Evolutionary conservation across 2,888 invertebrate species (phyloP).

Genomic region (Cheilosia variabilis): DNA sequence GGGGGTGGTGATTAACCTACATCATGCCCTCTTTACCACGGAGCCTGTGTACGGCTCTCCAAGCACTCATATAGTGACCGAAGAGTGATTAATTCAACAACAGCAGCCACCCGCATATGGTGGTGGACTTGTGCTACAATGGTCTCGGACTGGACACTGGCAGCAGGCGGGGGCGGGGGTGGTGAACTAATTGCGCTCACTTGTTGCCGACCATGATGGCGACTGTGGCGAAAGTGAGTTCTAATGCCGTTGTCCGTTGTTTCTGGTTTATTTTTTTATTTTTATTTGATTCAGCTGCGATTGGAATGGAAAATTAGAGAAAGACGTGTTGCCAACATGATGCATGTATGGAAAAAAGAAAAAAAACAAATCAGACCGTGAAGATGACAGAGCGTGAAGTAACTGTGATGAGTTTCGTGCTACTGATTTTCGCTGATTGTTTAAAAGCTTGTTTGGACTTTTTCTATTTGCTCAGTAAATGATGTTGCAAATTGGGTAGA

Average conservation of each 20-base stretch:
- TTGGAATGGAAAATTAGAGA: conserved; percentile 22
- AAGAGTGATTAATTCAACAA: conserved; percentile 33
- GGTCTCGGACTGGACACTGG: neutral
- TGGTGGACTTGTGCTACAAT: conserved; percentile 12
- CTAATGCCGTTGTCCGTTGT: conserved; percentile 6
- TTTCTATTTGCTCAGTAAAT: conserved; percentile 8
- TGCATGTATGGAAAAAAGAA: neutral
- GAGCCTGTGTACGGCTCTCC: neutral
- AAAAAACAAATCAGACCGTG: conserved; percentile 56
- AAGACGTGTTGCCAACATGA: conserved; percentile 8
- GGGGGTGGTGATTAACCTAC: conserved; percentile 44
- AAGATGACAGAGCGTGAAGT: conserved; percentile 69
- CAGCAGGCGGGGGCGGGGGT: neutral
- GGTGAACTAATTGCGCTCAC: conserved; percentile 54
- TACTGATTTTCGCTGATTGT: conserved; percentile 59
- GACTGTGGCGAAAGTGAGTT: conserved; percentile 41
- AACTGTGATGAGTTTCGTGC: conserved; percentile 63
- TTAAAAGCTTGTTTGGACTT: conserved; percentile 11
- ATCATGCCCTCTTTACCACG: neutral
- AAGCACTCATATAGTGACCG: conserved; percentile 21
- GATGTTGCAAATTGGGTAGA: conserved; percentile 12
- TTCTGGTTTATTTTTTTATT: conserved; percentile 1
- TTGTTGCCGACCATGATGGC: conserved; percentile 34
- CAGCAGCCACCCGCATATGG: conserved; percentile 19
- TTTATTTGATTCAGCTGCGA: conserved; percentile 1